These are phyloP conservation scores for Agrypnus murinus DNA, from an alignment of 2,888 invertebrate species.

Conservation along the genomic window DNA sequence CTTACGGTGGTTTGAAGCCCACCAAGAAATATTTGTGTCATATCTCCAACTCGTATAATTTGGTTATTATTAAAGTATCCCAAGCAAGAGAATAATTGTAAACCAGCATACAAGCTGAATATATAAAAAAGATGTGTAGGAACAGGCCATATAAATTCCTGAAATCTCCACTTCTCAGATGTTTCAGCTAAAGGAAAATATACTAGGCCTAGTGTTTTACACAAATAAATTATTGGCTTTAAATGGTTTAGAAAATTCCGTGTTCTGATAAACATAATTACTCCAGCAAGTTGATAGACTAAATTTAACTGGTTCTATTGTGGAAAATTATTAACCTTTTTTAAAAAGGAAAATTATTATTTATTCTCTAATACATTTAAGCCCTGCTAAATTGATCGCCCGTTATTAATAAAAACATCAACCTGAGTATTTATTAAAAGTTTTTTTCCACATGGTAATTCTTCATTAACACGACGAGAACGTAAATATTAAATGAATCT, in stretches of 20 bases:
- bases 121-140: background rate
- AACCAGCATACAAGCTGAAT: background rate
- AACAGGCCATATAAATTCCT: background rate
- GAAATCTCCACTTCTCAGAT: background rate
- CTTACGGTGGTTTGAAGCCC: background rate
- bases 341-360: too few species aligned
- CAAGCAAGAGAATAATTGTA: background rate
- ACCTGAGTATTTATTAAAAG: too few species aligned
- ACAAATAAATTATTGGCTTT: background rate
- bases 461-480: too few species aligned
- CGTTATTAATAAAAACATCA: too few species aligned
- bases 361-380: too few species aligned
- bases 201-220: constrained; percentile 9
- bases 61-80: background rate
- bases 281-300: too few species aligned
- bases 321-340: too few species aligned
- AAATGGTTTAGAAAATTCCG: constrained; percentile 1
- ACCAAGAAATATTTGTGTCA: background rate
- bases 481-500: too few species aligned
- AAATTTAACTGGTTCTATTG: too few species aligned
- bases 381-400: too few species aligned
- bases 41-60: background rate
- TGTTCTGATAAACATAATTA: too few species aligned
- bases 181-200: background rate
- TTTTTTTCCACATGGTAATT: too few species aligned